Percentiles rank a stretch among this genome's conserved stretches.
These are phyloP conservation scores for Drusus annulatus DNA, from an alignment of 1,140 invertebrate species.

Conservation along the genomic window DNA sequence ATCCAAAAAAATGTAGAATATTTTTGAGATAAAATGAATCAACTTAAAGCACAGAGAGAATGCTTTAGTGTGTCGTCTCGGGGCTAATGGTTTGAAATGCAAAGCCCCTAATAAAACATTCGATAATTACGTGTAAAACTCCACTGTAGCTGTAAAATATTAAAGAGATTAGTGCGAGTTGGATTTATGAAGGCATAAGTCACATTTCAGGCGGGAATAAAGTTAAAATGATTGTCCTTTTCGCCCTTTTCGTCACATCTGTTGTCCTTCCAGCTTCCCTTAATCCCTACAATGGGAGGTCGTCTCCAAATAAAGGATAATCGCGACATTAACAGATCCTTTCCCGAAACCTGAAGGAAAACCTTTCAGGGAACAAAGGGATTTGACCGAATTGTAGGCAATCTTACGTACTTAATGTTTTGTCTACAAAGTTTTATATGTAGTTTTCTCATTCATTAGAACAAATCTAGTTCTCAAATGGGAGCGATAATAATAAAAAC, in stretches of 20 bases:
- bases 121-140: constrained; percentile 7
- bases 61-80: too few species aligned
- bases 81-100: background rate
- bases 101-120: background rate
- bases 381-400: too few species aligned
- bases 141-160: background rate
- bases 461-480: too few species aligned
- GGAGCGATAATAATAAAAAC: too few species aligned
- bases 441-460: too few species aligned
- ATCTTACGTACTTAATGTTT: too few species aligned
- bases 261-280: constrained; percentile 13
- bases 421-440: too few species aligned
- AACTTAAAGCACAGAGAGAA: too few species aligned
- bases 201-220: constrained; percentile 15
- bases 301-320: constrained; percentile 38
- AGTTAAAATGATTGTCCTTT: constrained; percentile 20
- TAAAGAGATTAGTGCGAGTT: background rate
- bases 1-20: too few species aligned
- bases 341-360: constrained; percentile 9
- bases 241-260: constrained; percentile 35
- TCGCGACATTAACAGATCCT: constrained; percentile 36
- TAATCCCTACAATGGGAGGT: constrained; percentile 4
- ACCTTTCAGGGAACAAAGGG: constrained; percentile 14
- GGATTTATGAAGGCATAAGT: constrained; percentile 9
- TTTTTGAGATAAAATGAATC: too few species aligned